Base-by-base conservation (phyloP, 2,888 invertebrate species). In the Himalopsyche anomala region DNA sequence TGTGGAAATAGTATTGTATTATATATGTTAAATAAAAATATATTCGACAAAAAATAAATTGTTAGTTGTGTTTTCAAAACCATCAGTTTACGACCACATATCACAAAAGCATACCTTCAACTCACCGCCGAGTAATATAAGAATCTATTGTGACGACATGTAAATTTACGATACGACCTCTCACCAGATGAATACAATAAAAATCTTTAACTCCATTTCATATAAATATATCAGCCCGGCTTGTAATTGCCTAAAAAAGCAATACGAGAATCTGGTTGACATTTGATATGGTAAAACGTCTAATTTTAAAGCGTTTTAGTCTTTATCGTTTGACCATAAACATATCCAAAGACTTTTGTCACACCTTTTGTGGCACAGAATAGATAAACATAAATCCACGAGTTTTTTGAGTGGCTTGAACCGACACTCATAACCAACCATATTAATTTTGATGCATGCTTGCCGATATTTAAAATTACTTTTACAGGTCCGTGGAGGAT, bases 111-210 rank as follows among this genome's bases (percentile, higher is more conserved):
- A 74, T 74, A 38, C 74, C 74, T 74, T 74, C 51, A 80, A 79
- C 40, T 84, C 40, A 79, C 84, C 84, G 84, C 56, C 84, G 56
- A 36, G 69, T 51, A 19, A 38, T 42, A 62, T 69, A 80, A 83
- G 62, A 83, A 83, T 82, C 86, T 86, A 80, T 86, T 86, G 87
- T 87, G 87, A 82, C 87, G 87, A 87, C 87, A 86, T 86, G 80
- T 84, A 56, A 86, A 87, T 87, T 87, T 87, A 87, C 82, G 84
- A 85, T 79, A 81, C 83, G 85, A 51, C 54, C 81, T 62, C 81
- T 74, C 54, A 74, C 45, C 79, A 79, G 79, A 51, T 74, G 82
- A 83, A 80, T 83, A 87, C 87, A 87, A 87, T 87, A 87, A 87
- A 87, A 87, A 85, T 87, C 82, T 85, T 79, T 80, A 85, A 82